These are phyloP conservation scores for Phaethornis superciliosus DNA, from an alignment of 2,113 vertebrate genomes.

Conservation along the genomic window DNA sequence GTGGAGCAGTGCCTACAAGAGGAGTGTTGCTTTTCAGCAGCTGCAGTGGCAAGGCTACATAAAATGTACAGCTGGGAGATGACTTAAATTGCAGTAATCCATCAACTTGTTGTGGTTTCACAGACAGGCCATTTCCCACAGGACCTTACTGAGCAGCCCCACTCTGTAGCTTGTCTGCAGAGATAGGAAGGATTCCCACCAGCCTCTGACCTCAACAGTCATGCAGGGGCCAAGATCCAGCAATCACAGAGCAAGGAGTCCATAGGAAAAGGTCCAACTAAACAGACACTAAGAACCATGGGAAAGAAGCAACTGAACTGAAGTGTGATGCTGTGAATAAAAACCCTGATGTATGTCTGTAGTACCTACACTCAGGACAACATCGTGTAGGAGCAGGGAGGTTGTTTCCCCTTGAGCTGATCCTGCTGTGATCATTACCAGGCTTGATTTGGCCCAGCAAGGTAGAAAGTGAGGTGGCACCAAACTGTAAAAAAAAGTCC, in stretches of 20 bases:
- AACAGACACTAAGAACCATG: background rate
- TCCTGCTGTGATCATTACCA: rapidly evolving
- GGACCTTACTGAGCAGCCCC: background rate
- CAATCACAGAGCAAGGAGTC: background rate
- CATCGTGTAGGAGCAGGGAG: background rate
- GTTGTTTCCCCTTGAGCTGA: background rate
- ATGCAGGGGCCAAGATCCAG: background rate
- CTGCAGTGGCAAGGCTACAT: background rate
- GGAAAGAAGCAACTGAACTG: background rate
- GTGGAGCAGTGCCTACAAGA: background rate
- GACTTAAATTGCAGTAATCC: background rate
- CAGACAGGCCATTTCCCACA: background rate
- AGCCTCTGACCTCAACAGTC: background rate
- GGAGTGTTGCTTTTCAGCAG: background rate
- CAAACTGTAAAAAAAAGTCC: background rate
- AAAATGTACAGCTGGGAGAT: background rate
- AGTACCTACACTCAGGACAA: background rate
- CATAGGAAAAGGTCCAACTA: background rate
- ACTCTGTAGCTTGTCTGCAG: background rate
- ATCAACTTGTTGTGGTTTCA: background rate
- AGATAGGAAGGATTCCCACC: background rate
- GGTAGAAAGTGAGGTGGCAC: background rate
- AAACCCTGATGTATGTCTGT: background rate
- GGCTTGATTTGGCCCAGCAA: background rate
- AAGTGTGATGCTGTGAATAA: background rate